Percentiles rank a stretch among this genome's conserved stretches.
These are phyloP conservation scores for human DNA, from an alignment of 2,113 vertebrate species.

Conservation along the genomic window DNA sequence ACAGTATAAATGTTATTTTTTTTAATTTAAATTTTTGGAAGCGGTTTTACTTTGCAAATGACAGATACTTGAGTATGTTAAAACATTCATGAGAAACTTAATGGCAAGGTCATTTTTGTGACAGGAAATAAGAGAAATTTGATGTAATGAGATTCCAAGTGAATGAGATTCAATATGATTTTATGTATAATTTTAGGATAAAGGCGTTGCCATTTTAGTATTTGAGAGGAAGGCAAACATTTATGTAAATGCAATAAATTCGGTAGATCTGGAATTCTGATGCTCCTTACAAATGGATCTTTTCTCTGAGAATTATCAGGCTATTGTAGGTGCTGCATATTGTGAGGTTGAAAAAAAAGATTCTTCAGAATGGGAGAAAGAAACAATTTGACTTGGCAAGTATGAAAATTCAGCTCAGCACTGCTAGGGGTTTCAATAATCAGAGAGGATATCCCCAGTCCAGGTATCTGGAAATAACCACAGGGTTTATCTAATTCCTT, in stretches of 20 bases:
- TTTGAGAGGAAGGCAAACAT: background rate
- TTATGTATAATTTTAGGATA: no score
- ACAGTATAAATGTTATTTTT: background rate
- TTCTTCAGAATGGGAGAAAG: background rate
- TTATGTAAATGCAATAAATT: background rate
- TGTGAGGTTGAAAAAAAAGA: background rate
- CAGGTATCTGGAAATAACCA: background rate
- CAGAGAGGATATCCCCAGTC: background rate
- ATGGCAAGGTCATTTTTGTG: background rate
- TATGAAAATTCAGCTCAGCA: background rate
- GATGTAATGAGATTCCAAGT: background rate
- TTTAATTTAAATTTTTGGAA: background rate
- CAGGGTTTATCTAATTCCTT: background rate
- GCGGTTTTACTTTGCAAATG: background rate
- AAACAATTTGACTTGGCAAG: background rate
- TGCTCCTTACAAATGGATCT: background rate
- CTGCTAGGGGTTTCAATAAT: background rate
- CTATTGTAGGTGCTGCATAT: background rate
- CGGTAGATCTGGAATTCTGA: background rate
- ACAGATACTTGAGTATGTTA: background rate
- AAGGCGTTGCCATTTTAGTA: background rate
- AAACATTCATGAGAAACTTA: background rate
- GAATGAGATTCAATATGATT: background rate
- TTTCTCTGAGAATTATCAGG: background rate
- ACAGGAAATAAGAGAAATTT: background rate